phyloP scores from a whole-genome alignment of 2,113 vertebrate species.

The Corvus hawaiiensis region DNA sequence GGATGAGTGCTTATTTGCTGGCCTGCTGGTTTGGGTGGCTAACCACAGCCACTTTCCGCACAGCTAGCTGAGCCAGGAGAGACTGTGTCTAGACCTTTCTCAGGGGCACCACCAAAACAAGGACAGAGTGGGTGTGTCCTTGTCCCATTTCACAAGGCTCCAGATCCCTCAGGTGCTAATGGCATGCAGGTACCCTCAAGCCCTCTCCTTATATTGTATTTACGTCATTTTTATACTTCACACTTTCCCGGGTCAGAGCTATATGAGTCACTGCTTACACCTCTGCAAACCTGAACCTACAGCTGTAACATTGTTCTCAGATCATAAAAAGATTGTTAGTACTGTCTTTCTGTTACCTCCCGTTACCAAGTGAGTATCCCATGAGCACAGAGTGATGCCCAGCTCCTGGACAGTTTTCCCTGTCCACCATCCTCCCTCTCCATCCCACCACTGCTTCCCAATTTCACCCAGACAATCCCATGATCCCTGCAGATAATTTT shows the following conservation, averaged over 20 bases:
- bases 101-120: neutral
- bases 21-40: neutral
- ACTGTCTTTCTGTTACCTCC: neutral
- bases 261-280: neutral
- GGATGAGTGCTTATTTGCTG: neutral
- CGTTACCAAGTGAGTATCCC: neutral
- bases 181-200: neutral
- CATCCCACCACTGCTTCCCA: neutral
- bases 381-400: neutral
- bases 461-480: neutral
- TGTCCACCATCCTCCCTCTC: neutral
- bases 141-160: neutral
- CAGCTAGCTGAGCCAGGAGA: neutral
- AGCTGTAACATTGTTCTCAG: neutral
- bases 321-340: neutral
- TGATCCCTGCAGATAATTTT: neutral
- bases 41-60: neutral
- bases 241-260: neutral
- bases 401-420: neutral
- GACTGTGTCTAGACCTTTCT: neutral
- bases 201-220: neutral
- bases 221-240: neutral
- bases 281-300: neutral
- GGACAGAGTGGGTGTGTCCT: neutral
- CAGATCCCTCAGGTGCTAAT: neutral